Evolutionary conservation across 2,113 vertebrate species (phyloP).

Genomic region (Scortum barcoo): DNA sequence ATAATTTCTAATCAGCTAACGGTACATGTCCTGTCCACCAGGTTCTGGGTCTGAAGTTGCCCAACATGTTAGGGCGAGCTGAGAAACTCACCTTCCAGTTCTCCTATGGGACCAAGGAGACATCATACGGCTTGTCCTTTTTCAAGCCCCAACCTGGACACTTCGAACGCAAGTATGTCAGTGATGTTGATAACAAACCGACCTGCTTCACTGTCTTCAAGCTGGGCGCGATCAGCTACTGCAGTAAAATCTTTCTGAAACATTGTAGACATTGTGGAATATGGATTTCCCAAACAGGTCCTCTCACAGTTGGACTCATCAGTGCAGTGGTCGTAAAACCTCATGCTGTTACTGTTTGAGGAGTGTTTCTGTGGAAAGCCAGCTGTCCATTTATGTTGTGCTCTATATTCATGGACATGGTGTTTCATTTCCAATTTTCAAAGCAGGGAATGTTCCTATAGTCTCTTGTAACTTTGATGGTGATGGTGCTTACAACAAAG

Average conservation of each 20-base stretch:
- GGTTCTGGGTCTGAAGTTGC: constrained; percentile 95
- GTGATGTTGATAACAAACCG: neutral
- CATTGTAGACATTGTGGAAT: neutral
- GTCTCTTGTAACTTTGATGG: no score
- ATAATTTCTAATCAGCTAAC: neutral
- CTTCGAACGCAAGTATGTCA: constrained; percentile 93
- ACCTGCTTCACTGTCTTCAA: neutral
- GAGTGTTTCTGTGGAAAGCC: neutral
- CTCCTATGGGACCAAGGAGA: constrained; percentile 98
- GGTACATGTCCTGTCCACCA: constrained; percentile 57
- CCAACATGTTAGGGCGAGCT: constrained; percentile 93
- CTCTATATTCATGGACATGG: neutral
- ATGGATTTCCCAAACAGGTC: neutral
- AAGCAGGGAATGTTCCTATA: no score
- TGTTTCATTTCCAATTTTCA: neutral
- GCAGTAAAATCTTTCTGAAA: neutral
- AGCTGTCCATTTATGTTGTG: neutral
- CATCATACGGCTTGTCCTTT: constrained; percentile 95
- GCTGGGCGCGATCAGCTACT: neutral
- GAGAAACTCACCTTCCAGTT: constrained; percentile 98
- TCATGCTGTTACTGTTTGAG: no score
- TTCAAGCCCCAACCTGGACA: constrained; percentile 94
- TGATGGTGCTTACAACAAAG: neutral
- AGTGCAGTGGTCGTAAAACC: no score
- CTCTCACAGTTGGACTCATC: no score